Percentiles rank a stretch among this genome's conserved stretches.
These are phyloP conservation scores for Drosophila testacea DNA, from an alignment of 2,888 invertebrate species.

Conservation along the genomic window DNA sequence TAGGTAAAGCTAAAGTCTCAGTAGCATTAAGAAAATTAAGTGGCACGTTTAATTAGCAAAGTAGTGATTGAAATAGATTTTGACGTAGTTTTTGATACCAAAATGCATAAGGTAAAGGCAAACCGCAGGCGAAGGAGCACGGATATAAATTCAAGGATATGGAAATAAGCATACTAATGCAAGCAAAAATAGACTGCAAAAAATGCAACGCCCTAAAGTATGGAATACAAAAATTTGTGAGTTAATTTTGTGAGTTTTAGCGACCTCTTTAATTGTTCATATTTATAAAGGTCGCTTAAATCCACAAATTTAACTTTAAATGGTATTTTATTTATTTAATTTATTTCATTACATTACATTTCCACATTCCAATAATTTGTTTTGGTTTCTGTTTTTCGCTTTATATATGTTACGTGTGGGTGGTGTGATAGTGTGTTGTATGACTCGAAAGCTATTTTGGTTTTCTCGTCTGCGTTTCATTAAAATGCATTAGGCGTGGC, in stretches of 20 bases:
- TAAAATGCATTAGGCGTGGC: constrained; percentile 73
- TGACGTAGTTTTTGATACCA: constrained; percentile 19
- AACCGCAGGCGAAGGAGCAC: constrained; percentile 37
- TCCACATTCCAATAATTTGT: constrained; percentile 57
- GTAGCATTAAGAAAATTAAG: constrained; percentile 26
- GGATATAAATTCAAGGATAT: constrained; percentile 52
- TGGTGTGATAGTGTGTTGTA: constrained; percentile 6
- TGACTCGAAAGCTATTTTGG: constrained; percentile 40
- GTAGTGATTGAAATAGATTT: constrained; percentile 21
- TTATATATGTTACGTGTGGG: constrained; percentile 2
- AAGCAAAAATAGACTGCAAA: constrained; percentile 55
- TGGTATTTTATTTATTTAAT: too few relatives aligned
- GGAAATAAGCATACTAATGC: constrained; percentile 22
- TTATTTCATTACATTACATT: constrained; percentile 66
- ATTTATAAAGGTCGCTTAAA: too few relatives aligned
- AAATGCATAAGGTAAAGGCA: constrained; percentile 12
- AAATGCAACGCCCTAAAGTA: constrained; percentile 45
- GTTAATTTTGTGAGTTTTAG: too few relatives aligned
- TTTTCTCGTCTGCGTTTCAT: constrained; percentile 55
- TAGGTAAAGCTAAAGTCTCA: constrained; percentile 31
- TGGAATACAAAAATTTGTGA: constrained; percentile 63
- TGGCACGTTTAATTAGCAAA: constrained; percentile 6
- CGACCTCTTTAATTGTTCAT: too few relatives aligned
- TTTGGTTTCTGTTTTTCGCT: constrained; percentile 51
- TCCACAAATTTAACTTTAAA: too few relatives aligned